Evolutionary conservation across 2,888 invertebrate genomes (phyloP).

Genomic region (Ceratothoa steindachneri): DNA sequence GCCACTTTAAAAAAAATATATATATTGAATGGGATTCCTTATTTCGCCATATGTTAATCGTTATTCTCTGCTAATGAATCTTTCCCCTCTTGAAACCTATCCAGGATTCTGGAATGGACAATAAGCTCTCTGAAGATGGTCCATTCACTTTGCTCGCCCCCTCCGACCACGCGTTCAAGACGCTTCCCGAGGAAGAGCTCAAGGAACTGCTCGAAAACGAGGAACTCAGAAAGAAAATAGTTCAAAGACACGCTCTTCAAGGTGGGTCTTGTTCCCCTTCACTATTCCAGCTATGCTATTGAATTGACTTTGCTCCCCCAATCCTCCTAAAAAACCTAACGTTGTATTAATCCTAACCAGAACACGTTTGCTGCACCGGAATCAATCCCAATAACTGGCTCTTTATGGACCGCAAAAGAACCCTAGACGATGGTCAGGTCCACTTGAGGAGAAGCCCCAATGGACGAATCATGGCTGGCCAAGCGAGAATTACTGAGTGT

Average conservation of each 20-base stretch:
- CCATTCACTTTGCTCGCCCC: slow-evolving; percentile 62
- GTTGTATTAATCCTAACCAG: slow-evolving; percentile 14
- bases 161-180: slow-evolving; percentile 59
- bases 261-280: too few relatives aligned
- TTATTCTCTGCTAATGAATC: too few relatives aligned
- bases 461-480: slow-evolving; percentile 37
- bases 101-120: slow-evolving; percentile 56
- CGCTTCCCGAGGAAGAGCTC: slow-evolving; percentile 56
- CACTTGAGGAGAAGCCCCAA: slow-evolving; percentile 33
- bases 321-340: too few relatives aligned
- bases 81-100: too few relatives aligned
- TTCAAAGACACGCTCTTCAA: slow-evolving; percentile 32
- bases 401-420: slow-evolving; percentile 41
- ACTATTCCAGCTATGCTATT: neutral
- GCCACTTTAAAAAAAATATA: neutral
- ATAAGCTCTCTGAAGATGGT: slow-evolving; percentile 55
- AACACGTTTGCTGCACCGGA: slow-evolving; percentile 44
- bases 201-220: slow-evolving; percentile 51
- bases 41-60: too few relatives aligned
- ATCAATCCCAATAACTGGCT: slow-evolving; percentile 42
- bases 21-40: too few relatives aligned
- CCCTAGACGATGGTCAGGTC: slow-evolving; percentile 27
- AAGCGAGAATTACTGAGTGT: slow-evolving; percentile 41
- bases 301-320: too few relatives aligned
- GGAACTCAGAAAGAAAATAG: slow-evolving; percentile 30